phyloP scores from a whole-genome alignment of 2,113 vertebrate species.

The Myanophis thanlyinensis region DNA sequence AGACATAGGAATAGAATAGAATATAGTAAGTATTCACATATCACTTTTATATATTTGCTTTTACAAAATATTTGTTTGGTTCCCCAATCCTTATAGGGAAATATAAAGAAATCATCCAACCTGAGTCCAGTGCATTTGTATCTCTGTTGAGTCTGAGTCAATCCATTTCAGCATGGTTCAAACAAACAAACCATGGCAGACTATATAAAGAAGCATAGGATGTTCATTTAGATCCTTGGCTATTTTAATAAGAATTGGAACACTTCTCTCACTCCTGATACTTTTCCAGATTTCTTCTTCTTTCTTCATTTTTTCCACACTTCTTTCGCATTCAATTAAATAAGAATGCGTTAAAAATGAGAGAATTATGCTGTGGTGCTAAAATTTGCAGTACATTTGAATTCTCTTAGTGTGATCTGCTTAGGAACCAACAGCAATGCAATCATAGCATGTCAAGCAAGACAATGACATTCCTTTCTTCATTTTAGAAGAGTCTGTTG shows the following conservation, averaged over 20 bases:
- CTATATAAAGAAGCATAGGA: not conserved
- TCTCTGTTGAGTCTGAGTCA: not conserved
- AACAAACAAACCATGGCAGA: not conserved
- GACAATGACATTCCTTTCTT: not conserved
- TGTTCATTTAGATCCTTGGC: not conserved
- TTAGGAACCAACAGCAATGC: not conserved
- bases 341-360: not conserved
- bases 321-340: not conserved
- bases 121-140: not conserved
- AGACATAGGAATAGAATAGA: not conserved
- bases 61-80: not conserved
- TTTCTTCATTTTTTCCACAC: too few relatives aligned
- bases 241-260: not conserved
- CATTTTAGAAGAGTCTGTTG: not conserved
- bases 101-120: not conserved
- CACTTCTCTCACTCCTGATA: not conserved
- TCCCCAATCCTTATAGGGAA: not conserved
- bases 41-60: not conserved
- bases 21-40: not conserved
- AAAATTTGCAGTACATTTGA: not conserved
- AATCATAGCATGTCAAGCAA: not conserved
- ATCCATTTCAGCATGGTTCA: not conserved
- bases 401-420: not conserved
- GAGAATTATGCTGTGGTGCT: not conserved
- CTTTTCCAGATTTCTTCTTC: not conserved